phyloP scores from a whole-genome alignment of 2,888 invertebrate species.

The Odiellus spinosus region DNA sequence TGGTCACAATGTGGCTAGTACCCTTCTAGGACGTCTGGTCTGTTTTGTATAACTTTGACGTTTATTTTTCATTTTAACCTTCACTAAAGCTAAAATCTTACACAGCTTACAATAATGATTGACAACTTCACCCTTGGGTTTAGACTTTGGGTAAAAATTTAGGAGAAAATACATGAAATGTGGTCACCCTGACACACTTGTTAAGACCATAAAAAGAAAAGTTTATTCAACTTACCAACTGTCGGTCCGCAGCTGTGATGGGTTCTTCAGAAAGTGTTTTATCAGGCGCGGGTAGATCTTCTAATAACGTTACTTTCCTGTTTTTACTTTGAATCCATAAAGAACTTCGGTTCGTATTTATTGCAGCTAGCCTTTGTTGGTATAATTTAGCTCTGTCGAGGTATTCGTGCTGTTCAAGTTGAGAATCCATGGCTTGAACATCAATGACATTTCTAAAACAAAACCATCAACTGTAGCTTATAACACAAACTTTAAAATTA shows the following conservation, averaged over 20 bases:
- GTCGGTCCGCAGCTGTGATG: conserved; percentile 44
- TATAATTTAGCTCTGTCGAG: conserved; percentile 62
- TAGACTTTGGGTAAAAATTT: too few species aligned
- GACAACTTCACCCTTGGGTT: too few species aligned
- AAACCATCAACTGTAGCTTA: conserved; percentile 1
- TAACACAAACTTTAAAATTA: not conserved
- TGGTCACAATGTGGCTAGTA: too few species aligned
- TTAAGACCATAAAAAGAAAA: too few species aligned
- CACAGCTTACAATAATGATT: too few species aligned
- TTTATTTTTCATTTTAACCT: too few species aligned
- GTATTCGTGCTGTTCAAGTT: conserved; percentile 75
- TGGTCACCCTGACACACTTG: too few species aligned
- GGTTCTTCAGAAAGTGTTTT: conserved; percentile 46
- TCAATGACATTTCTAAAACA: conserved; percentile 70
- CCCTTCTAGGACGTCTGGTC: too few species aligned
- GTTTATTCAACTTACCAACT: conserved; percentile 46
- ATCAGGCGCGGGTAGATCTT: conserved; percentile 57
- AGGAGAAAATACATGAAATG: too few species aligned
- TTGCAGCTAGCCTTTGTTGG: conserved; percentile 31
- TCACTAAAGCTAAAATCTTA: too few species aligned
- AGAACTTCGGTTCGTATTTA: not conserved
- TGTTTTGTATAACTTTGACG: too few species aligned
- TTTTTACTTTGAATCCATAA: conserved; percentile 3
- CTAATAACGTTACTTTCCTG: conserved; percentile 21
- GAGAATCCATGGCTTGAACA: conserved; percentile 76